A percentile compares a stretch with the other conserved stretches of the same genome.
Evolutionary conservation across 2,888 invertebrate genomes (phyloP).

Genomic region (Lydus trimaculatus): DNA sequence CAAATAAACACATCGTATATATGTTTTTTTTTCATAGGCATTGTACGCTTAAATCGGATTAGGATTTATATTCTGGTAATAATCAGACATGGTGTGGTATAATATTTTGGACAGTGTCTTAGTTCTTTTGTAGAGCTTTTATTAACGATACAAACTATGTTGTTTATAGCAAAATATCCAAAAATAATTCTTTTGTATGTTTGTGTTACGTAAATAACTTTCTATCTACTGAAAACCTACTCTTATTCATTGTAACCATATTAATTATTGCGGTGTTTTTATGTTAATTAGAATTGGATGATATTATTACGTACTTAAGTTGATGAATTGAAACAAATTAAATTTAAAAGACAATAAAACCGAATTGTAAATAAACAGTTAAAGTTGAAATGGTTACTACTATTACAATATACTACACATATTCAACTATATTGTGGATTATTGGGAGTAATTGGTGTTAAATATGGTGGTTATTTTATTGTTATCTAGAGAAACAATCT

Average conservation of each 20-base stretch:
- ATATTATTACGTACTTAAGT: constrained; percentile 15
- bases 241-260: neutral
- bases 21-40: constrained; percentile 12
- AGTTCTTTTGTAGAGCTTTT: constrained; percentile 31
- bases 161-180: constrained; percentile 19
- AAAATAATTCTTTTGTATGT: constrained; percentile 17
- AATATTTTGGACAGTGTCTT: constrained; percentile 21
- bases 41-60: constrained; percentile 16
- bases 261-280: constrained; percentile 11
- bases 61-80: constrained; percentile 21
- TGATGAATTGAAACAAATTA: constrained; percentile 24
- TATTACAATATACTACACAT: constrained; percentile 26
- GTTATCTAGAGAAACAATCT: constrained; percentile 23
- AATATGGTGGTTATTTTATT: constrained; percentile 27
- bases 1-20: constrained; percentile 23
- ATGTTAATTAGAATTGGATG: constrained; percentile 25
- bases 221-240: constrained; percentile 13
- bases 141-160: constrained; percentile 35
- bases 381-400: constrained; percentile 24
- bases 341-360: constrained; percentile 32
- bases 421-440: constrained; percentile 19
- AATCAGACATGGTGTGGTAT: constrained; percentile 16
- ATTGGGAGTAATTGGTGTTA: constrained; percentile 30
- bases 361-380: constrained; percentile 33
- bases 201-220: constrained; percentile 33